Base-by-base conservation (phyloP, 2,797 vertebrate genomes). In the Erpetoichthys calabaricus region DNA sequence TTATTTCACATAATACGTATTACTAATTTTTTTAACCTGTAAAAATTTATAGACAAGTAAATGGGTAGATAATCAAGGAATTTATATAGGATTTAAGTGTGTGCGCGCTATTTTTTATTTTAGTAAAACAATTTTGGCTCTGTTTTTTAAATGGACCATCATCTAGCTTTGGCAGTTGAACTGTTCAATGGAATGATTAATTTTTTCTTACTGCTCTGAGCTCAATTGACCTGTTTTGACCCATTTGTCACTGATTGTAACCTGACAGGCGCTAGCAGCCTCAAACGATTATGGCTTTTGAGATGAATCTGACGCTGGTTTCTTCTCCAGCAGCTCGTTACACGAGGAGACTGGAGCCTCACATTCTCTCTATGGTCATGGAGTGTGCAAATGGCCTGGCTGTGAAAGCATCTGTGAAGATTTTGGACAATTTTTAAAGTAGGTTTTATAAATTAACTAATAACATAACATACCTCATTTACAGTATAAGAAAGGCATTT, bases 341-440 rank as follows among this genome's bases (percentile, higher is more conserved):
- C 95, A 95, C 59, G 95, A 99, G 81, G 95, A 99, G 73, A 85
- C 84, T 56, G 94, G 91, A 70, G 90, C 89, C 61, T 90, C 89
- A 68, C 95, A 99, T 80, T 91, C 94, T 61, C 89, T 98, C 70
- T 99, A 98, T 57, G 95, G 95, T 68, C 95, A 99, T 65, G 95
- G 95, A 63, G 95, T 98, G 73, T 99, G 95, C 77, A 99, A 99
- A 80, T 99, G 94, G 94, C 95, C 95, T 57, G 95, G 94, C 81
- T 99, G 95, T 73, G 95, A 99, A 87, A 98, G 84, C 72, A 85
- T 98, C 85, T 99, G 95, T 70, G 95, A 99, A 77, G 93, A 99
- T 84, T 99, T 97, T 69, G 92, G 94, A 82, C 94, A 99, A 77
- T 99, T 99, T 90, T 89, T 99, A 82, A 99, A 99, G 95, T 99